Conservation (phyloP, 2,797 vertebrate genomes). For the Halcyon badia region DNA sequence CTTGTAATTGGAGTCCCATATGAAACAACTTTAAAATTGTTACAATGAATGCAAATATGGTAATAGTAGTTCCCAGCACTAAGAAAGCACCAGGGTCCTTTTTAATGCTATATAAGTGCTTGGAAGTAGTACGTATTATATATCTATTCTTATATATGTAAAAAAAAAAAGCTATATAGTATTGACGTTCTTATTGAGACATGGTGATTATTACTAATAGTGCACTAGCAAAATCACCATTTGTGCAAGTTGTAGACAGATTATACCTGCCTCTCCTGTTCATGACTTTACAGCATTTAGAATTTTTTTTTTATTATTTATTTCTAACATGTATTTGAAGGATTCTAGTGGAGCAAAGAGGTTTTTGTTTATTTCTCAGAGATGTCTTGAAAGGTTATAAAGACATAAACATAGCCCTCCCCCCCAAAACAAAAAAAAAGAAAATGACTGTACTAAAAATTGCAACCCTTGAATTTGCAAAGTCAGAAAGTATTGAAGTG, state of each 20-base stretch:
- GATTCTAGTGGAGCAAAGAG: not conserved
- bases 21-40: not conserved
- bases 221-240: not conserved
- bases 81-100: not conserved
- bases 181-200: not conserved
- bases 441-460: not conserved
- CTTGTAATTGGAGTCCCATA: not conserved
- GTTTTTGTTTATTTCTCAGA: constrained; percentile 6
- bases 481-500: not conserved
- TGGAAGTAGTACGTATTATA: not conserved
- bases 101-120: not conserved
- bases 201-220: not conserved
- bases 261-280: not conserved
- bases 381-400: not conserved
- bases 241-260: not conserved
- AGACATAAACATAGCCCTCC: not conserved
- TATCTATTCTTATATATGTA: not conserved
- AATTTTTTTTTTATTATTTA: rapidly evolving
- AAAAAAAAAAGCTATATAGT: not conserved
- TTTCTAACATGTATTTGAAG: not conserved
- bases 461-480: not conserved
- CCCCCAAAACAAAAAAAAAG: not conserved
- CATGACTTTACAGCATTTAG: not conserved
- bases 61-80: not conserved
- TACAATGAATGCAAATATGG: not conserved